A percentile compares a stretch with the other conserved stretches of the same genome.
These are phyloP conservation scores for Psix sp. DNA, from an alignment of 1,140 invertebrate genomes.

Conservation along the genomic window DNA sequence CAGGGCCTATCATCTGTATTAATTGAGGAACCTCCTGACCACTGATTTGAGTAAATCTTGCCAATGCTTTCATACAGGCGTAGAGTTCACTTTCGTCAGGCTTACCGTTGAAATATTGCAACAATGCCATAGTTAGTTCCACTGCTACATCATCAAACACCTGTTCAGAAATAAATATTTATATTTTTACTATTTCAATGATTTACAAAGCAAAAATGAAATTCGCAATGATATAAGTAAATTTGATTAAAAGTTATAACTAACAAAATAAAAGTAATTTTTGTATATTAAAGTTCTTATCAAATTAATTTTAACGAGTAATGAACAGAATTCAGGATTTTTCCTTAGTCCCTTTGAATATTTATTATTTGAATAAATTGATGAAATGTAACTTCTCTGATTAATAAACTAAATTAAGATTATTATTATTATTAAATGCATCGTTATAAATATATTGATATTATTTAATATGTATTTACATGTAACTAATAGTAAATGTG, in stretches of 20 bases:
- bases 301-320: too few species aligned
- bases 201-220: not conserved
- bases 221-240: not conserved
- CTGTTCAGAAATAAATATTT: conserved; percentile 76
- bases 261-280: too few species aligned
- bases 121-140: conserved; percentile 93
- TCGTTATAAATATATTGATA: too few species aligned
- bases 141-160: conserved; percentile 96
- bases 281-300: too few species aligned
- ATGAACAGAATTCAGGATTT: too few species aligned
- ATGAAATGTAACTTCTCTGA: conserved; percentile 35
- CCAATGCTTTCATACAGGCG: conserved; percentile 87
- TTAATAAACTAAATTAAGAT: conserved; percentile 1
- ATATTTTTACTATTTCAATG: conserved; percentile 2
- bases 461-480: too few species aligned
- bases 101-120: conserved; percentile 90
- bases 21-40: conserved; percentile 90
- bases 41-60: conserved; percentile 87
- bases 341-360: too few species aligned
- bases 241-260: too few species aligned
- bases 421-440: too few species aligned
- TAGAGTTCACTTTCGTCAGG: conserved; percentile 88
- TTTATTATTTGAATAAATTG: too few species aligned
- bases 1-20: conserved; percentile 94
- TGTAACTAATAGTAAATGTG: too few species aligned